Conservation (phyloP, 2,113 vertebrate genomes). For the Microtus montanus region DNA sequence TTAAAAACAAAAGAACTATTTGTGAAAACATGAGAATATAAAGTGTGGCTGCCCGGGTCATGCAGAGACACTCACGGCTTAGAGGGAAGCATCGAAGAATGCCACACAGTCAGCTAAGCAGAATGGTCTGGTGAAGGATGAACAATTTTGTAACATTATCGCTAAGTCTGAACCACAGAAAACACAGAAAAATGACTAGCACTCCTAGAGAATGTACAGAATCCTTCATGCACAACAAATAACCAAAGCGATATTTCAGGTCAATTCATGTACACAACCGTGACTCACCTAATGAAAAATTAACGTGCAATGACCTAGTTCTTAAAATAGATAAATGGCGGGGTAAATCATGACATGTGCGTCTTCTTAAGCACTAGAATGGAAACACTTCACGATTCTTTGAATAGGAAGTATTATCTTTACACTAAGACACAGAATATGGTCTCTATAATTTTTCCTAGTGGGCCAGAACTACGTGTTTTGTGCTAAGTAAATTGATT, state of each 20-base stretch:
- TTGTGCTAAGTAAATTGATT: background rate
- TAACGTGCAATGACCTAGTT: slow-evolving; percentile 32
- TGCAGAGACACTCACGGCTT: background rate
- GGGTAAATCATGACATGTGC: background rate
- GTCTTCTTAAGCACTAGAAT: slow-evolving; percentile 34
- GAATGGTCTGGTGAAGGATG: slow-evolving; percentile 35
- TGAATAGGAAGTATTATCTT: slow-evolving; percentile 36
- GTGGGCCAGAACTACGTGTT: background rate
- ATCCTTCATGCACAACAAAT: slow-evolving; percentile 42
- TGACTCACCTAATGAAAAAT: slow-evolving; percentile 21
- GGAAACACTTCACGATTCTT: background rate
- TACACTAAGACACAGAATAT: slow-evolving; percentile 21
- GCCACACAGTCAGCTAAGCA: slow-evolving; percentile 6
- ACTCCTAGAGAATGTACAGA: slow-evolving; percentile 26
- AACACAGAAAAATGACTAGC: background rate
- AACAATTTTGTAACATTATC: slow-evolving; percentile 45
- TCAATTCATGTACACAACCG: background rate
- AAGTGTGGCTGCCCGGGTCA: background rate
- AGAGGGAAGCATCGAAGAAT: slow-evolving; percentile 7
- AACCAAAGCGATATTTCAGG: slow-evolving; percentile 40
- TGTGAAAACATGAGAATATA: slow-evolving; percentile 12
- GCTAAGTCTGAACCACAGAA: background rate
- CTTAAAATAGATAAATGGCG: background rate
- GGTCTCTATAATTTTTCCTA: background rate
- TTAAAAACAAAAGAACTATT: slow-evolving; percentile 49